Evolutionary conservation across 92 coral and sea anemone species (phyloP).

Genomic region (Umimayanthus kanabou): DNA sequence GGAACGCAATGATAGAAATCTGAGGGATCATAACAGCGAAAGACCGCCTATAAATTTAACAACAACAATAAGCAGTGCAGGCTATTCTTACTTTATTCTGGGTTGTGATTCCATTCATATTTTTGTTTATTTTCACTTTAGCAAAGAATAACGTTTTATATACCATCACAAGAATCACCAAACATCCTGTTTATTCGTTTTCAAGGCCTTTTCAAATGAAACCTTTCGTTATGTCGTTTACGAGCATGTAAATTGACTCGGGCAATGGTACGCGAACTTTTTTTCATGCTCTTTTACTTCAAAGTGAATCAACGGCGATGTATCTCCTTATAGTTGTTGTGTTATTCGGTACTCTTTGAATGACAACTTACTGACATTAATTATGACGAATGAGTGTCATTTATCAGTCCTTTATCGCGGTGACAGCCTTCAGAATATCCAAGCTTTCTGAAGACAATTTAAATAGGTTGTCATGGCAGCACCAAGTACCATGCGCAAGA

Average conservation of each 20-base stretch:
- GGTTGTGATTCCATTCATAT: constrained; percentile 29
- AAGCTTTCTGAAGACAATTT: neutral
- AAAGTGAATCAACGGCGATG: neutral
- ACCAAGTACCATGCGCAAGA: neutral
- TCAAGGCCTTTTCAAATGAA: neutral
- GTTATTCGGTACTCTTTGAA: neutral
- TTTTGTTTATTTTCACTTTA: constrained; percentile 40
- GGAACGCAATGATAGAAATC: constrained; percentile 33
- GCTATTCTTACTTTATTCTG: constrained; percentile 9
- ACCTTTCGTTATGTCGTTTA: neutral
- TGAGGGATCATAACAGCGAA: constrained; percentile 21
- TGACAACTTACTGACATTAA: constrained; percentile 24
- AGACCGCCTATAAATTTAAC: constrained; percentile 29
- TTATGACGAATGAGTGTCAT: constrained; percentile 20
- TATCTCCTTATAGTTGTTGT: neutral
- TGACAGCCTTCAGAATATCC: neutral
- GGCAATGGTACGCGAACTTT: neutral
- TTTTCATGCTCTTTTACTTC: neutral
- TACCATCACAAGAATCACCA: constrained; percentile 8
- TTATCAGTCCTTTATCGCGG: constrained; percentile 11
- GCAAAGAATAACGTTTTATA: constrained; percentile 20
- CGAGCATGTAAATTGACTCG: neutral
- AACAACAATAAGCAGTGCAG: neutral
- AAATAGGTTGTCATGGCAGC: constrained; percentile 26
- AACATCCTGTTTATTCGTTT: constrained; percentile 39